Percentiles rank a stretch among this genome's conserved stretches.
Conservation (phyloP, 2,888 invertebrate species). For the Idaea aversata region DNA sequence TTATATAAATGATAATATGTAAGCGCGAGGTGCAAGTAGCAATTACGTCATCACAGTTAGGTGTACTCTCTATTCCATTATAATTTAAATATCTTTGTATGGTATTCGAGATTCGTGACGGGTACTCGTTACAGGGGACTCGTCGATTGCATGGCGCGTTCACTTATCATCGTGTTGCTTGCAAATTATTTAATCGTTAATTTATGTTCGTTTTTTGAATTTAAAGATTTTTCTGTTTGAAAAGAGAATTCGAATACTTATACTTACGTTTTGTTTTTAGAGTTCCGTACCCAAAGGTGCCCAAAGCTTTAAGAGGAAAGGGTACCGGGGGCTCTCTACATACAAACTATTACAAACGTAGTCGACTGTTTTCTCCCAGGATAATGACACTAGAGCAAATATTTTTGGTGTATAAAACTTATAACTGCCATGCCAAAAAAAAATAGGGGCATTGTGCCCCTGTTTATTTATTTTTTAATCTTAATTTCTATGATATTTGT, state of each 20-base stretch:
- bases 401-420: too few relatives aligned
- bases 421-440: too few relatives aligned
- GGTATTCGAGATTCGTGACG: conserved; percentile 45
- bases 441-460: too few relatives aligned
- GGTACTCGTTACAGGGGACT: conserved; percentile 35
- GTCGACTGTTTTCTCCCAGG: too few relatives aligned
- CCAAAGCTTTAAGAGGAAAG: too few relatives aligned
- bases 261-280: background rate
- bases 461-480: too few relatives aligned
- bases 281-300: background rate
- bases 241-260: too few relatives aligned
- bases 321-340: too few relatives aligned
- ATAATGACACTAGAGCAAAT: too few relatives aligned
- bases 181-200: conserved; percentile 53
- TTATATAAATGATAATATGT: too few relatives aligned
- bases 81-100: conserved; percentile 20
- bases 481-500: too few relatives aligned
- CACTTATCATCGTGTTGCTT: conserved; percentile 43
- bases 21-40: background rate
- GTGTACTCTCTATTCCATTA: background rate
- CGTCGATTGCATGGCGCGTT: conserved; percentile 46
- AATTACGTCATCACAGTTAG: conserved; percentile 22
- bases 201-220: conserved; percentile 31
- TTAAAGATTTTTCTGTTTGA: conserved; percentile 5
- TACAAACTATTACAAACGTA: too few relatives aligned